Base-by-base conservation (phyloP, 2,113 vertebrate species). In the Capreolus pygargus region DNA sequence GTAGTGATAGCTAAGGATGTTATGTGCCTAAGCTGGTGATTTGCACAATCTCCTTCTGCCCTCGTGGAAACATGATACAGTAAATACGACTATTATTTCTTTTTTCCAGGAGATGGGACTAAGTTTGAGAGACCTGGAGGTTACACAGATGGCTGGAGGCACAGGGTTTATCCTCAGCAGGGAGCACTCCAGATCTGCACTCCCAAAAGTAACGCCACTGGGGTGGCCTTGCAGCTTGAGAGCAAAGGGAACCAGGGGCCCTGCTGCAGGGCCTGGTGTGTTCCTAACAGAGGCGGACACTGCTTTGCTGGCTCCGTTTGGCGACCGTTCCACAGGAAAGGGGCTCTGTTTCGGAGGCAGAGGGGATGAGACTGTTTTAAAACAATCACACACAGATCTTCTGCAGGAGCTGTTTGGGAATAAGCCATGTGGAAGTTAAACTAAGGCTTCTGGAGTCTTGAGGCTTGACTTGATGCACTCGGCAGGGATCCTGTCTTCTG, bases 191-290 rank as follows among this genome's bases (percentile, higher is more conserved):
- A 50, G 55, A 58, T 25, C 89, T 10, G 3, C 2, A 57, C 28
- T 33, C 39, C 7, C 6, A 0, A 3, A 23, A 0, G 2, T n/a
- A 10, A 50, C 0, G 2, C 25, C 57, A 16, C 9, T 1, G 4
- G 11, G 60, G 19, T n/a, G 27, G 76, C 81, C 13, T 6, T 0
- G 5, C 2, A 3, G 60, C 57, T 28, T 13, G 1, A 85, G 47
- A 15, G 14, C 3, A 36, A 28, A n/a, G 13, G 43, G 8, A 84
- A 27, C 28, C 25, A 39, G 16, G 11, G 10, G 2, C 23, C 3
- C 23, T 5, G 21, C 8, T 23, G 28, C 1, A 1, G 27, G 5
- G 47, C 15, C 67, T 9, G 0, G 5, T 61, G 7, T 52, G 78
- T n/a, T 84, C 52, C 78, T 47, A 13, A 25, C 3, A 60, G 54